Evolutionary conservation across 1,140 invertebrate species (phyloP), one percentile per base, ranked within the genome.

Genomic region (Macrotrachela quadricornifera): DNA sequence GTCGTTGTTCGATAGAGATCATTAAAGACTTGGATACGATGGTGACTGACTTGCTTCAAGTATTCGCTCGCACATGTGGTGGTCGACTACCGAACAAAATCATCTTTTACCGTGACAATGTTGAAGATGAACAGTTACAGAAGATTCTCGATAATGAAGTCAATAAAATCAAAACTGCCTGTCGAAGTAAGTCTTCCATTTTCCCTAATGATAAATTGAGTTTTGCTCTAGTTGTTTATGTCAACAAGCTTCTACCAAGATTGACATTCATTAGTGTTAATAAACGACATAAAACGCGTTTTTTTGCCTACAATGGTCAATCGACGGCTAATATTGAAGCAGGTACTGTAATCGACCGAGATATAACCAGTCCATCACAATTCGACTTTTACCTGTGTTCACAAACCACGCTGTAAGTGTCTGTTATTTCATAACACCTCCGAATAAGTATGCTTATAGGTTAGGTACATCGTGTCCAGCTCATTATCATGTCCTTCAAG

Each of bases 251-350:
- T 4, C 21, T 8, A 30, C 40, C 40, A 42, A 14, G 4, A 15
- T 13, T 90, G 17, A 80, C 83, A 30, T 85, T 85, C 61, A 61
- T 88, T 1, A 79, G 88, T 8, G 85, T 90, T 1, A 84, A 90
- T 59, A 90, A 90, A 67, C 73, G 85, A 8, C 85, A 91, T 71
- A 83, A 87, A 58, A 82, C 82, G 1, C 73, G 80, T 4, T 42
- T 42, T 15, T 42, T 42, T 42, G 13, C 10, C 10, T 14, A 15
- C 10, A 10, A 18, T 44, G 30, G 42, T 6, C 12, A 42, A 17
- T 8, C 10, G 14, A 14, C 37, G 12, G 6, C 2, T 9, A 39
- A 30, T 30, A 6, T n/a, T 15, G 21, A 37, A 39, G 79, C 83
- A 4, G 85, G 85, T 10, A 85, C 83, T 0, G 73, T 80, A 6